These are phyloP conservation scores for Corythornis vintsioides DNA, from an alignment of 2,113 vertebrate species.

Conservation along the genomic window DNA sequence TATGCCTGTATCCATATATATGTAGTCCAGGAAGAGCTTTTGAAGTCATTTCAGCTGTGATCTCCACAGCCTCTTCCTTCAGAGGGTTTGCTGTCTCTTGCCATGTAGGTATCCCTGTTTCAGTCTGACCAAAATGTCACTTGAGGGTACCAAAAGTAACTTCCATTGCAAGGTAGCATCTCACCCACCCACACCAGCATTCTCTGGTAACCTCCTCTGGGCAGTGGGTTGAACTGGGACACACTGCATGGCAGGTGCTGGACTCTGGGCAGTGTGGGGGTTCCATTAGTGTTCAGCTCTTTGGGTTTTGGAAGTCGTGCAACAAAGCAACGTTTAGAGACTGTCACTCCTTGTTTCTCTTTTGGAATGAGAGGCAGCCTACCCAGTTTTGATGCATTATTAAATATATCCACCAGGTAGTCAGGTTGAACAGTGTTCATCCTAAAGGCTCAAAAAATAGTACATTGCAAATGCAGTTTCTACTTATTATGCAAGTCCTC, in stretches of 20 bases:
- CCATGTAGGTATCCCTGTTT: neutral
- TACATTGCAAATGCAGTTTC: constrained; percentile 20
- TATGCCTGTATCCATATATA: too few species aligned
- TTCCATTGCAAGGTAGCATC: neutral
- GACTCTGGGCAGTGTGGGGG: neutral
- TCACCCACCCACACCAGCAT: neutral
- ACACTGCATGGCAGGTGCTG: neutral
- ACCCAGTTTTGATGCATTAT: constrained; percentile 32
- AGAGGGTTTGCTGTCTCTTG: neutral
- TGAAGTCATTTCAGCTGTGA: neutral
- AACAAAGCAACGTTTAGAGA: constrained; percentile 1
- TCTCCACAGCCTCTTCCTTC: neutral
- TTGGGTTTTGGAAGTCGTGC: neutral
- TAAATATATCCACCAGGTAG: constrained; percentile 48
- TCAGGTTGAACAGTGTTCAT: constrained; percentile 26
- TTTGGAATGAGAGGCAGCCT: neutral
- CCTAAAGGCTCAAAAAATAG: constrained; percentile 39
- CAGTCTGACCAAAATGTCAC: neutral
- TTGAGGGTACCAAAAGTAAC: neutral
- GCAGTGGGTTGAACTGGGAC: neutral
- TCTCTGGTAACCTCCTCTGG: neutral
- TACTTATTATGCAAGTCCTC: constrained; percentile 48
- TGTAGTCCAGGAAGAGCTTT: neutral
- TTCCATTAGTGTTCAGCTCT: neutral
- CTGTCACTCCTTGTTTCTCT: neutral